phyloP scores from a whole-genome alignment of 1,140 invertebrate genomes.

The Tetramorium alpestre region DNA sequence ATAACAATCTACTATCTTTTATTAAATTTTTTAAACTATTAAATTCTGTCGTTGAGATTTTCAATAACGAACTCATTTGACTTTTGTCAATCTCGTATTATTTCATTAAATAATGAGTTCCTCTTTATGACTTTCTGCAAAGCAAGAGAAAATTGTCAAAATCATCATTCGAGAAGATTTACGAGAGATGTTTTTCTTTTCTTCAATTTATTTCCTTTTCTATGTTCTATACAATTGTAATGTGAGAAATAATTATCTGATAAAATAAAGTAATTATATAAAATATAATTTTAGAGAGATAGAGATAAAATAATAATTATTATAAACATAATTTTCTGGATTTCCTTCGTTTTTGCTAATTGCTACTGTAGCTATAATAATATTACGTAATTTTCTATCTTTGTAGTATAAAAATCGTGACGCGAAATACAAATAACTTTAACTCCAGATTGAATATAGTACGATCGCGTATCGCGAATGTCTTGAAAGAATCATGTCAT shows the following conservation, averaged over 20 bases:
- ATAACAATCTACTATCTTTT: not conserved
- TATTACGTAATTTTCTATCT: not conserved
- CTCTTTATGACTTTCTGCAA: not conserved
- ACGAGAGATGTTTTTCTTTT: not conserved
- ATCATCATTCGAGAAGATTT: not conserved
- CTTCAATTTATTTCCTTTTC: not conserved
- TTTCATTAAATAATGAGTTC: not conserved
- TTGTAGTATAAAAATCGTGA: conserved; percentile 17
- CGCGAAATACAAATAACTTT: conserved; percentile 70
- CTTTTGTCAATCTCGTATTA: not conserved
- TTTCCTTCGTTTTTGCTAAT: not conserved
- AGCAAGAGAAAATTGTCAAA: not conserved
- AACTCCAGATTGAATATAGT: conserved; percentile 57
- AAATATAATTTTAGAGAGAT: not conserved
- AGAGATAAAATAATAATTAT: not conserved
- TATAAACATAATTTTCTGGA: not conserved
- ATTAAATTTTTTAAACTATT: not conserved
- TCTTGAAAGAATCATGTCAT: not conserved
- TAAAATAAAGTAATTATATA: not conserved
- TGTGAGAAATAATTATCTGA: not conserved
- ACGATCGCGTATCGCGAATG: conserved; percentile 43
- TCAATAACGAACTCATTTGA: not conserved
- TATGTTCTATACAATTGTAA: not conserved
- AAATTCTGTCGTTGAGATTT: not conserved
- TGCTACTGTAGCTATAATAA: not conserved